Evolutionary conservation across 1,140 invertebrate species (phyloP), one percentile per base, ranked within the genome.

Genomic region (Camponotus vicinus): DNA sequence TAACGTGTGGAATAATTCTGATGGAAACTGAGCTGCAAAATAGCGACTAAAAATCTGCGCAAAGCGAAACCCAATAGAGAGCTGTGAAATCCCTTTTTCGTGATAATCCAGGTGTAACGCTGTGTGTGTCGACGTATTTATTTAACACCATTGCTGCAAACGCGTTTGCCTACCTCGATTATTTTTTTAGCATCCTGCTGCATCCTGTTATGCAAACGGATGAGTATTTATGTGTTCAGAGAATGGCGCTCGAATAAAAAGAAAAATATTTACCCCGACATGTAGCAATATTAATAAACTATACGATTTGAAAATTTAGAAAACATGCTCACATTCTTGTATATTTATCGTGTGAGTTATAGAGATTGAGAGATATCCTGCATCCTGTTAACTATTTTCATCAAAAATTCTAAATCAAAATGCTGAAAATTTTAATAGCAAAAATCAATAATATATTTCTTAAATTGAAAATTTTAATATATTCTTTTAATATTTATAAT

Each of bases 221-320:
- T 63, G 80, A 70, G 61, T 87, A 80, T 89, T 90, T 89, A 52
- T 90, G 61, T 83, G 42, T 73, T 88, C 21, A 42, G 40, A 59
- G 52, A 27, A 66, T n/a, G 42, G 73, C 59, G 45, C 13, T 11
- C 18, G 52, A 18, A 52, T 37, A 71, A 40, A 49, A 86, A 82
- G 83, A 78, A 49, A 88, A 86, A 88, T 59, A 69, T 80, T 86
- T 86, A 7, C 57, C 13, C 37, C 32, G 40, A 15, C 15, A 34
- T 82, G 73, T 63, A 32, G 27, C 4, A 37, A 21, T 42, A 55
- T 32, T 45, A 49, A 80, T 55, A 63, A 75, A 61, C 13, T 18
- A 8, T 27, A 34, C 40, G 2, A 80, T 57, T 82, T 61, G 37
- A 75, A 73, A 73, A 61, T 82, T 73, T 61, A 37, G 2, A 0